Conservation (phyloP, 2,888 invertebrate species). For the Diarsia rubi region DNA sequence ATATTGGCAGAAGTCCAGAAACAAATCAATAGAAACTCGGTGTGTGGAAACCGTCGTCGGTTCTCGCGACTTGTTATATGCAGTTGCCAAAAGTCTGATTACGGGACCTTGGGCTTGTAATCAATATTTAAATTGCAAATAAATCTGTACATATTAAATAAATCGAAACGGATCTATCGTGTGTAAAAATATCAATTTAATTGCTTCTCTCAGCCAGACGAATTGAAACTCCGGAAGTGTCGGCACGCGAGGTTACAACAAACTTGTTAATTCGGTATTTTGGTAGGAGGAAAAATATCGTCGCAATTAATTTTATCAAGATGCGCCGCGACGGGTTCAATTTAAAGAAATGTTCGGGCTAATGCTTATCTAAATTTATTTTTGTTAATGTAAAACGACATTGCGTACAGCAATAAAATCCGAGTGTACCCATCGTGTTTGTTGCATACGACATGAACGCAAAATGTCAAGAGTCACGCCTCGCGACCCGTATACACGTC, state of each 20-base stretch:
- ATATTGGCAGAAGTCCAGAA: conserved; percentile 61
- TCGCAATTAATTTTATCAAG: conserved; percentile 55
- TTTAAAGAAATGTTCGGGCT: conserved; percentile 36
- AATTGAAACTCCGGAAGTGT: conserved; percentile 60
- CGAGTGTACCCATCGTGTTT: conserved; percentile 39
- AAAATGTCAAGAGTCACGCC: conserved; percentile 60
- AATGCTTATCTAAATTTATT: conserved; percentile 38
- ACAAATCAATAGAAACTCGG: conserved; percentile 40
- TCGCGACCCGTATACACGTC: conserved; percentile 49
- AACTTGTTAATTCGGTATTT: conserved; percentile 62
- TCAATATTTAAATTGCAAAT: conserved; percentile 29
- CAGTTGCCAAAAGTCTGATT: conserved; percentile 24
- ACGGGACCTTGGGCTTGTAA: conserved; percentile 1
- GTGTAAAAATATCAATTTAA: conserved; percentile 52
- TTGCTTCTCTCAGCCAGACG: conserved; percentile 48
- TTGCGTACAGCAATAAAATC: conserved; percentile 61
- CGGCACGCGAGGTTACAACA: conserved; percentile 63
- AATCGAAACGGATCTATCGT: conserved; percentile 46
- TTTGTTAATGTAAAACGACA: conserved; percentile 31
- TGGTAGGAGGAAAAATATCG: conserved; percentile 54
- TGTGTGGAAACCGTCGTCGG: conserved; percentile 29
- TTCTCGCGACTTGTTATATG: conserved; percentile 29
- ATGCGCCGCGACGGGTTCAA: conserved; percentile 40
- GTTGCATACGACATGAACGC: conserved; percentile 51
- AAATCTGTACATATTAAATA: conserved; percentile 24